A percentile compares a stretch with the other conserved stretches of the same genome.
Conservation (phyloP, 2,888 invertebrate genomes). For the Syrista parreyssii region DNA sequence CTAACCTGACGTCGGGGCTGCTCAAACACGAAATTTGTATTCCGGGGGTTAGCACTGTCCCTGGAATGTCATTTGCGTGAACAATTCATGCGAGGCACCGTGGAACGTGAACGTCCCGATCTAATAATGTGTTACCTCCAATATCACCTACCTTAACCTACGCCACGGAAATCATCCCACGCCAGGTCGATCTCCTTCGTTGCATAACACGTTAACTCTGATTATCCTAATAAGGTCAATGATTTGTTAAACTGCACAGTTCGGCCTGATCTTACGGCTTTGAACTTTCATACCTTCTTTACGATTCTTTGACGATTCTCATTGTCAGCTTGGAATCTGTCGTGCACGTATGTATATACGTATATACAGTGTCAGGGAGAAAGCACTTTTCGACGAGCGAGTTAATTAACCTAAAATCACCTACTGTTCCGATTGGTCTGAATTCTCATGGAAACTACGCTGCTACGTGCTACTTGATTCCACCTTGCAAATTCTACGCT, state of each 20-base stretch:
- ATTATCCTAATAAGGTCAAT: slow-evolving; percentile 56
- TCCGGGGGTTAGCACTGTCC: background rate
- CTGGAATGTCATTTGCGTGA: slow-evolving; percentile 14
- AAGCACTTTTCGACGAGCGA: background rate
- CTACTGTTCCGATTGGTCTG: background rate
- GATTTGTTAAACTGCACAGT: slow-evolving; percentile 40
- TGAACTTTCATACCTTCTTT: slow-evolving; percentile 4
- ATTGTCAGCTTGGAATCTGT: background rate
- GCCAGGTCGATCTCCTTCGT: slow-evolving; percentile 45
- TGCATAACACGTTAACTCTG: slow-evolving; percentile 54
- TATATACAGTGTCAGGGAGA: background rate
- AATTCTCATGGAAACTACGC: background rate
- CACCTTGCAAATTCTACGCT: background rate
- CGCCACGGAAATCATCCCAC: slow-evolving; percentile 40
- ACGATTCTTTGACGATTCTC: background rate
- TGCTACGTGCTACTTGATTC: background rate
- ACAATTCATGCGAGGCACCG: slow-evolving; percentile 34
- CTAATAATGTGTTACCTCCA: slow-evolving; percentile 15
- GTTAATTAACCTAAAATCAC: background rate
- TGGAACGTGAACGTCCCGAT: slow-evolving; percentile 7
- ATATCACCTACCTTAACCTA: slow-evolving; percentile 43
- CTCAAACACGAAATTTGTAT: background rate
- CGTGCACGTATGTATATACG: too few relatives aligned
- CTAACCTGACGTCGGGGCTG: background rate
- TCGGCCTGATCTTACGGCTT: slow-evolving; percentile 6